phyloP scores from a whole-genome alignment of 2,888 invertebrate genomes.

The Eristalis pertinax region DNA sequence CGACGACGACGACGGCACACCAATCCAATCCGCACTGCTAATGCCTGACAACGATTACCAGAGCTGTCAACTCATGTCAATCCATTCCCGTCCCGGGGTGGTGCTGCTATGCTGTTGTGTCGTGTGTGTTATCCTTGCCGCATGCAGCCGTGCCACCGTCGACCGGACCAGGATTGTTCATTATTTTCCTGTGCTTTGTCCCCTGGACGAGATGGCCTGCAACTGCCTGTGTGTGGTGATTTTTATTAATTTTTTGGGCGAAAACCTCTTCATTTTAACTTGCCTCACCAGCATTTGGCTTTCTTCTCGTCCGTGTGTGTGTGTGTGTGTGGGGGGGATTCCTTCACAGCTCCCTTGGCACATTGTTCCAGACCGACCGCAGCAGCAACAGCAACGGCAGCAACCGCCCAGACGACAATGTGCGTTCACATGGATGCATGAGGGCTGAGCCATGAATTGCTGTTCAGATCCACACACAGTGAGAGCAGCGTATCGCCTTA shows the following conservation, averaged over 20 bases:
- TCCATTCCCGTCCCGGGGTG: not conserved
- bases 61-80: slow-evolving; percentile 38
- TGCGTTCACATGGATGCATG: not conserved
- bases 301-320: not conserved
- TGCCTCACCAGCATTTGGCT: not conserved
- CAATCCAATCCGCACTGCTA: slow-evolving; percentile 4
- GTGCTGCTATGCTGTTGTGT: not conserved
- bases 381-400: not conserved
- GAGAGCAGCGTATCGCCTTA: slow-evolving; percentile 68
- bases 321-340: slow-evolving; percentile 11
- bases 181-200: not conserved
- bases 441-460: too few species aligned
- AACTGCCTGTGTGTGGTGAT: not conserved
- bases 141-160: slow-evolving; percentile 12
- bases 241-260: slow-evolving; percentile 61
- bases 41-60: slow-evolving; percentile 38
- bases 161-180: slow-evolving; percentile 30
- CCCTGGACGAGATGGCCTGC: not conserved
- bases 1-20: not conserved
- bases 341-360: slow-evolving; percentile 19
- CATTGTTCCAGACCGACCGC: not conserved
- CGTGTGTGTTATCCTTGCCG: slow-evolving; percentile 27
- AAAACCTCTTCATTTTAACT: slow-evolving; percentile 24
- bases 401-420: not conserved
- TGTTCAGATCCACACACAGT: slow-evolving; percentile 29